phyloP scores from a whole-genome alignment of 2,888 invertebrate species.

The Brachyopa scutellaris region DNA sequence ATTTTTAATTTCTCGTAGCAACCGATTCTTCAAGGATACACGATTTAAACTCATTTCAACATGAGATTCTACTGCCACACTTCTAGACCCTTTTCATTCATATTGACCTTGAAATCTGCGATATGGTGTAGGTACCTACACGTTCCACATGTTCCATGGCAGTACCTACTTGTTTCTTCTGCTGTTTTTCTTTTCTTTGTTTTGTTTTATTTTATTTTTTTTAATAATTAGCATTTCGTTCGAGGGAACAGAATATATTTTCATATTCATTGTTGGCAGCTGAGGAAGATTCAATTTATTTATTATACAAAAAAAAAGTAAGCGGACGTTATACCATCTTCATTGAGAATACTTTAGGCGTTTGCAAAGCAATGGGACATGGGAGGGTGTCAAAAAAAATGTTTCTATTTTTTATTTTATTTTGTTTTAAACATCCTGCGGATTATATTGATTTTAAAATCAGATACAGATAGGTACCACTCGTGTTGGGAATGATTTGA shows the following conservation, averaged over 20 bases:
- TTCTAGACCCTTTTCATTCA: neutral
- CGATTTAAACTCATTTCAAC: neutral
- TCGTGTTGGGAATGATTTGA: constrained; percentile 34
- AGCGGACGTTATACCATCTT: constrained; percentile 19
- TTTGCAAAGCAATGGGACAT: constrained; percentile 11
- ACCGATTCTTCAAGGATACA: neutral
- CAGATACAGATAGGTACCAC: neutral
- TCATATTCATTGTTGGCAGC: constrained; percentile 33
- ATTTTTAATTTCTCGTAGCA: too few species aligned
- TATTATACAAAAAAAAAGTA: constrained; percentile 7
- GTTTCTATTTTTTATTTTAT: neutral
- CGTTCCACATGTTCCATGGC: constrained; percentile 23
- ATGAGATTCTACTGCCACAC: neutral
- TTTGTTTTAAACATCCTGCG: constrained; percentile 36
- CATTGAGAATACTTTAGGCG: constrained; percentile 38
- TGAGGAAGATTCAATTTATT: constrained; percentile 24
- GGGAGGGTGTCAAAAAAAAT: neutral
- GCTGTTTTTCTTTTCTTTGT: constrained; percentile 18
- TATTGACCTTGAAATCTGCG: constrained; percentile 17
- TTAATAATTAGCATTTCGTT: constrained; percentile 42
- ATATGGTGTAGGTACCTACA: constrained; percentile 19
- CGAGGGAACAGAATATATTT: constrained; percentile 44
- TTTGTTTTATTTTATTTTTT: constrained; percentile 17
- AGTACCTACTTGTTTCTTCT: constrained; percentile 4
- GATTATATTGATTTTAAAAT: constrained; percentile 40